Evolutionary conservation across 2,888 invertebrate genomes (phyloP).

Genomic region (Tryphoninae sp.): DNA sequence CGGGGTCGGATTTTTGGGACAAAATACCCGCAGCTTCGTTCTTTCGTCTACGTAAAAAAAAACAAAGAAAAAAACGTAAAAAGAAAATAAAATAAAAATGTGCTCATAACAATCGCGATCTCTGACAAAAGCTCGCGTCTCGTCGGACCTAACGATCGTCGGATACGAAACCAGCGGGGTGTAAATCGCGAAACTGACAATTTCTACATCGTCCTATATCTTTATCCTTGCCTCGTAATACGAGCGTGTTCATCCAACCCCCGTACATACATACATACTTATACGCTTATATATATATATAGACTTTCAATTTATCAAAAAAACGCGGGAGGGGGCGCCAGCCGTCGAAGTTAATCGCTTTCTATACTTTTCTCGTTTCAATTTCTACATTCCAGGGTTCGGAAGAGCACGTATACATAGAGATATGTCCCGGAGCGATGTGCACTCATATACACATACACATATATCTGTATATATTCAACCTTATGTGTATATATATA

Average conservation of each 20-base stretch:
- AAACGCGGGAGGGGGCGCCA: not conserved
- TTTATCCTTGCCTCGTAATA: not conserved
- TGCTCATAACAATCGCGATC: not conserved
- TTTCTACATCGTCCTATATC: not conserved
- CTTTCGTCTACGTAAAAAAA: not conserved
- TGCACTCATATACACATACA: not conserved
- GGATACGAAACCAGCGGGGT: not conserved
- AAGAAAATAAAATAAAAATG: conserved; percentile 6
- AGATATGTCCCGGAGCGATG: conserved; percentile 16
- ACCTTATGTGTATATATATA: too few species aligned
- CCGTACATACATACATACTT: too few species aligned
- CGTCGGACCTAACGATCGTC: not conserved
- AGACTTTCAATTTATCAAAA: conserved; percentile 51
- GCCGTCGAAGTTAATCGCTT: conserved; percentile 54
- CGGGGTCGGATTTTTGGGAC: conserved; percentile 44
- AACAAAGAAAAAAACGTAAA: conserved; percentile 1
- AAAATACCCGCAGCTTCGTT: conserved; percentile 29
- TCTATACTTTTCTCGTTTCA: conserved; percentile 48
- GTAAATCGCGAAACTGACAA: not conserved
- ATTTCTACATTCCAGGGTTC: conserved; percentile 44
- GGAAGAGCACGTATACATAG: conserved; percentile 24
- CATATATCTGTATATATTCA: not conserved
- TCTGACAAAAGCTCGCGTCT: not conserved
- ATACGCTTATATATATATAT: conserved; percentile 18
- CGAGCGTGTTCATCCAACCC: not conserved